These are phyloP conservation scores for Euleptes europaea DNA, from an alignment of 2,113 vertebrate genomes.

Conservation along the genomic window DNA sequence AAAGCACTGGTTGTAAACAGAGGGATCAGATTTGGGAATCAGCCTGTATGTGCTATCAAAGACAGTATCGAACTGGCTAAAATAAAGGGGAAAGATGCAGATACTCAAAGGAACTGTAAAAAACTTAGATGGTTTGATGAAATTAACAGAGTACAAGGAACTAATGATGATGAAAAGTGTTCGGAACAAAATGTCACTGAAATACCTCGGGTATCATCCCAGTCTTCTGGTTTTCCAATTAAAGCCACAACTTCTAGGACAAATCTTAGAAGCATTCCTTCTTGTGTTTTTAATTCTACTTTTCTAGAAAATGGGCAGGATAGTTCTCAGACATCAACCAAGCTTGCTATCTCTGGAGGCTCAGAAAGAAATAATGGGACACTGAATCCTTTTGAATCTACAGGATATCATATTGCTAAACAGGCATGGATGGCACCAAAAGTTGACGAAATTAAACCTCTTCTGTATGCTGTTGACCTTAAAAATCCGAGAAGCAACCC, in stretches of 20 bases:
- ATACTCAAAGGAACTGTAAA: conserved; percentile 73
- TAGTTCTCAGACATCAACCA: conserved; percentile 30
- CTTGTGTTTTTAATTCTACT: conserved; percentile 37
- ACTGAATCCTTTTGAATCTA: conserved; percentile 56
- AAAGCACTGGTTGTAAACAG: conserved; percentile 58
- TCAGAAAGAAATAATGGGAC: conserved; percentile 52
- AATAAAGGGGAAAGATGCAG: conserved; percentile 70
- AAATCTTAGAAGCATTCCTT: conserved; percentile 38
- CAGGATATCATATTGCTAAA: conserved; percentile 73
- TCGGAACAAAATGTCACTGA: conserved; percentile 37
- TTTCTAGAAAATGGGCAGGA: conserved; percentile 64
- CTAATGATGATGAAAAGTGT: conserved; percentile 35
- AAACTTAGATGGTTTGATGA: conserved; percentile 91
- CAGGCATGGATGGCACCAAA: conserved; percentile 81
- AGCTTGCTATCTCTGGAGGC: conserved; percentile 48
- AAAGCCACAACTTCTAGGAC: conserved; percentile 31
- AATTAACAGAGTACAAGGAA: conserved; percentile 49
- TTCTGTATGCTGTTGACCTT: conserved; percentile 48
- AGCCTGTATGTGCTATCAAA: conserved; percentile 74
- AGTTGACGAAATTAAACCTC: conserved; percentile 68
- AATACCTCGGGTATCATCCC: conserved; percentile 42
- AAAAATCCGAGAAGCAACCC: conserved; percentile 60
- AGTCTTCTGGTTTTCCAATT: conserved; percentile 24
- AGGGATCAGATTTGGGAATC: conserved; percentile 69
- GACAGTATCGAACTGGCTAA: conserved; percentile 89